Evolutionary conservation across 2,113 vertebrate species (phyloP).

Genomic region (Erythrocercus mccallii): DNA sequence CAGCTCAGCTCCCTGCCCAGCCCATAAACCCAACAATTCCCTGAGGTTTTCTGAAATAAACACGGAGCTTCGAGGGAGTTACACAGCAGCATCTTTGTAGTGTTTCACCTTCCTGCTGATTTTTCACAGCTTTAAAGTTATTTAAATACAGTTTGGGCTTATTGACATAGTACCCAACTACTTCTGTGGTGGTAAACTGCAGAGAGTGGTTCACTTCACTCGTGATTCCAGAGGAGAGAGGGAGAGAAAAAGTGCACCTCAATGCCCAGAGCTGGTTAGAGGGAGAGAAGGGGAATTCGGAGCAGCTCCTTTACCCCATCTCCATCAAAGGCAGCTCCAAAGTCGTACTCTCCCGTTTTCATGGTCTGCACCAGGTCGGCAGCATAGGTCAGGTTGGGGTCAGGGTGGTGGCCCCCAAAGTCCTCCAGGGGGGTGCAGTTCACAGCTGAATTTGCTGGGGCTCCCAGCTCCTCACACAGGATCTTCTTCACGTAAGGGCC

Average conservation of each 20-base stretch:
- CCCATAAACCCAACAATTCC: fast-evolving
- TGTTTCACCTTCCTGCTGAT: not conserved
- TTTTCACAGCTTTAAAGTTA: not conserved
- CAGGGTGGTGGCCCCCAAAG: conserved; percentile 97
- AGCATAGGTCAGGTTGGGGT: conserved; percentile 96
- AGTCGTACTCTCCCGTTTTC: conserved; percentile 94
- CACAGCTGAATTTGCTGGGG: conserved; percentile 89
- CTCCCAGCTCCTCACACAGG: conserved; percentile 93
- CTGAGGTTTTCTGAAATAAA: not conserved
- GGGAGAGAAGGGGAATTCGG: not conserved
- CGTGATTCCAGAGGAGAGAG: not conserved
- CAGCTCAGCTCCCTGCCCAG: not conserved
- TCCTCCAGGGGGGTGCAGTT: conserved; percentile 92
- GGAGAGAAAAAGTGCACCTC: not conserved
- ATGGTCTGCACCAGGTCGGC: conserved; percentile 93
- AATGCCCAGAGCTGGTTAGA: not conserved
- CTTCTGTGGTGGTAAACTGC: not conserved
- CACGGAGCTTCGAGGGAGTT: not conserved
- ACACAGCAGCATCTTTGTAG: not conserved
- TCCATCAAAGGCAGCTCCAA: conserved; percentile 96
- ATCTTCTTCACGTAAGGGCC: conserved; percentile 97
- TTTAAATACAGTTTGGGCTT: not conserved
- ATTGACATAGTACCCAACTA: not conserved
- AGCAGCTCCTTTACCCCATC: conserved; percentile 84
- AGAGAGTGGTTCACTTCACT: not conserved